Evolutionary conservation across 2,888 invertebrate species (phyloP), one percentile per base, ranked within the genome.

Genomic region (Agapetus fuscipes): DNA sequence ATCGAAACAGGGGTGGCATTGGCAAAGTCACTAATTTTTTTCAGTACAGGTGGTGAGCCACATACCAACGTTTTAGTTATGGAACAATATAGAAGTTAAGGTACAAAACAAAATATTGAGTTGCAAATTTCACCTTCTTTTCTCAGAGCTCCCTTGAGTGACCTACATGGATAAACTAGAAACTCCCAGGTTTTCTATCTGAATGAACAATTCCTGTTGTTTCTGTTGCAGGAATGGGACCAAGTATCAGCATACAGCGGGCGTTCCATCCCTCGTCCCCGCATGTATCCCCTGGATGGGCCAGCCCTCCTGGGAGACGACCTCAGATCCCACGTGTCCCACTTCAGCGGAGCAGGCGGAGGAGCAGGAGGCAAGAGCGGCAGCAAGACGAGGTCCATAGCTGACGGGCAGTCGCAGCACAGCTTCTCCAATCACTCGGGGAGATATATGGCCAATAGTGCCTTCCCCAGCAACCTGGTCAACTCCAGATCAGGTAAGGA

Each of bases 231-330:
- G 68, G 86, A 86, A 59, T 86, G 85, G 85, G 86, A 86, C 59
- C 84, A 84, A 58, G 83, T 90, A 46, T 93, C 91, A 28, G 87
- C 86, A 35, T 91, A 91, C 60, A 91, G 91, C 61, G 83, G 86
- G 49, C 78, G 90, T 56, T 90, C 89, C 54, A 86, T 88, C 61
- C 89, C 89, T 48, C 71, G 91, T 50, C 89, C 90, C 33, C 75
- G 88, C 53, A 85, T 90, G 60, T 91, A 87, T 64, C 76, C 80
- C 14, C 70, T 80, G 49, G 82, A 83, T 48, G 60, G 62, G 4
- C 74, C 76, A 43, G 74, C 74, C 51, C 63, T 76, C 48, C 37
- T 46, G 25, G 61, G 66, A 43, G 89, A 90, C 54, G 87, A 89
- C 52, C 72, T 85, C 59, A 76, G 87, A 48, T 80, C 81, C 49